A percentile compares a stretch with the other conserved stretches of the same genome.
phyloP scores from a whole-genome alignment of 2,113 vertebrate species.

The Myrmecophaga tridactyla region DNA sequence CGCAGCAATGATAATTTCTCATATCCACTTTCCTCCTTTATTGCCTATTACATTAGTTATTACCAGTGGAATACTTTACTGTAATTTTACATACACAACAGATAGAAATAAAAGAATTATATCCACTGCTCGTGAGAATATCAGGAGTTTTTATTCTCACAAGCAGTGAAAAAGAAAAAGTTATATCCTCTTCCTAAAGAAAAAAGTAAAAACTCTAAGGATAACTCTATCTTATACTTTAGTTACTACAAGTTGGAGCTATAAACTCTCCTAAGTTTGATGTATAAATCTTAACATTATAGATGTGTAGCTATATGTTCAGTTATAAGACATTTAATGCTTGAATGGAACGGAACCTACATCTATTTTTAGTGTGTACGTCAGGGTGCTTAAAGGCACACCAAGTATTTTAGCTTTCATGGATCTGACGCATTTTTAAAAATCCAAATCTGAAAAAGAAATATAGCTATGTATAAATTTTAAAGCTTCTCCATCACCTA shows the following conservation, averaged over 20 bases:
- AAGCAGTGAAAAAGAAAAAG: too few relatives aligned
- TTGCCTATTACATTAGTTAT: not conserved
- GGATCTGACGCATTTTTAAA: not conserved
- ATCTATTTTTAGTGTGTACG: not conserved
- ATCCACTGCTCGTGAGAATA: too few relatives aligned
- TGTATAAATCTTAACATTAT: not conserved
- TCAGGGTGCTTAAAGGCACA: not conserved
- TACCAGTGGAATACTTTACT: not conserved
- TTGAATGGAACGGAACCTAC: not conserved
- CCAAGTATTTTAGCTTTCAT: not conserved
- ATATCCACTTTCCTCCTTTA: not conserved
- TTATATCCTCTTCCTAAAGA: not conserved
- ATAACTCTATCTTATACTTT: not conserved
- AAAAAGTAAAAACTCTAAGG: not conserved
- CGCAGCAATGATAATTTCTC: not conserved
- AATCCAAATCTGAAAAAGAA: not conserved
- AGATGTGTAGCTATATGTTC: not conserved
- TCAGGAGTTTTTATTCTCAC: too few relatives aligned
- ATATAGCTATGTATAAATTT: not conserved
- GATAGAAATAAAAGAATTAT: not conserved
- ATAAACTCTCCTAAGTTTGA: not conserved
- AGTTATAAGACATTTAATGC: not conserved
- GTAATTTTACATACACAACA: not conserved
- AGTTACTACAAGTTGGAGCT: not conserved
- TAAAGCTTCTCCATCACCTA: not conserved